phyloP scores from a whole-genome alignment of 1,140 invertebrate genomes.

The Cephus cinctus region DNA sequence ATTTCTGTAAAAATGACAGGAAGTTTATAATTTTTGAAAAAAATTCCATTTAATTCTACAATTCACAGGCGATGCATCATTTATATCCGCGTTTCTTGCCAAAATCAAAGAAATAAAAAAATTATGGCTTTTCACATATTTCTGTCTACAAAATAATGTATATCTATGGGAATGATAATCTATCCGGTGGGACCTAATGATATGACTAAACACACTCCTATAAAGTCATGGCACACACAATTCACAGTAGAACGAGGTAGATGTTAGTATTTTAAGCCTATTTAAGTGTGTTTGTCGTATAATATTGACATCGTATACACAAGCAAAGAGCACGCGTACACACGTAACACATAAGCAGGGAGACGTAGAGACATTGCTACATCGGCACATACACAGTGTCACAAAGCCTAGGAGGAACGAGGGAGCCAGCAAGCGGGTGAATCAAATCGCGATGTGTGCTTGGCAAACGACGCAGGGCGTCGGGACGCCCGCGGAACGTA shows the following conservation, averaged over 20 bases:
- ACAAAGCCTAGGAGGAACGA: slow-evolving; percentile 4
- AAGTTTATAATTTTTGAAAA: neutral
- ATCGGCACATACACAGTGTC: slow-evolving; percentile 21
- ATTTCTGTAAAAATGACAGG: neutral
- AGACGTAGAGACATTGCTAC: slow-evolving; percentile 10
- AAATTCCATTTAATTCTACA: no score
- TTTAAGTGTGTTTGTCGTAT: slow-evolving; percentile 58
- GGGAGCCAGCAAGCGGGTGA: slow-evolving; percentile 35
- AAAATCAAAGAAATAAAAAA: no score
- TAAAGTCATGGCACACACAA: slow-evolving; percentile 48
- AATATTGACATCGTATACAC: slow-evolving; percentile 56
- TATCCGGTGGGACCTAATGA: slow-evolving; percentile 29
- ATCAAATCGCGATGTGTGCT: slow-evolving; percentile 49
- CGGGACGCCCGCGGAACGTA: slow-evolving; percentile 4
- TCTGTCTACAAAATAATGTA: no score
- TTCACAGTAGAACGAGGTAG: slow-evolving; percentile 44
- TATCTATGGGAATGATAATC: no score
- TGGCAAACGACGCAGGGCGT: slow-evolving; percentile 34
- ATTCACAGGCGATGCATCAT: no score
- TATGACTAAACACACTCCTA: slow-evolving; percentile 44
- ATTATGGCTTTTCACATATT: no score
- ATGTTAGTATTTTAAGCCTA: slow-evolving; percentile 56
- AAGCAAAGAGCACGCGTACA: slow-evolving; percentile 42
- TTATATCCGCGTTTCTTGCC: no score
- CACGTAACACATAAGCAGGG: no score